Conservation (phyloP, 2,113 vertebrate genomes). For the Colius striatus region DNA sequence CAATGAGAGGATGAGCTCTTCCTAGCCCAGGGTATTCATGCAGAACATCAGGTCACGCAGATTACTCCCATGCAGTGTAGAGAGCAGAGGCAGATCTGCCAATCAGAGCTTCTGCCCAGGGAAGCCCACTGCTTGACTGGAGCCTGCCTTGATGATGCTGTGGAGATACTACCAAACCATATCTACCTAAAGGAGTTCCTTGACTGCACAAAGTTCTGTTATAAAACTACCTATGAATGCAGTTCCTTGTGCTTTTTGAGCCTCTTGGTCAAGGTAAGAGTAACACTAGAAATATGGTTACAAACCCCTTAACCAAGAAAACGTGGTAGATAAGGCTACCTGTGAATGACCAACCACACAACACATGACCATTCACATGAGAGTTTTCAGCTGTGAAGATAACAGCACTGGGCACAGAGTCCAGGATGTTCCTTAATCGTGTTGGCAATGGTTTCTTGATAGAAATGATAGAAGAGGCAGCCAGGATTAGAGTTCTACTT, state of each 20-base stretch:
- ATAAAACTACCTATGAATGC: accelerated
- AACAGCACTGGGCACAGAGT: neutral
- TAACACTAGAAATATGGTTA: neutral
- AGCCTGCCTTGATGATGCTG: neutral
- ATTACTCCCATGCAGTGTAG: neutral
- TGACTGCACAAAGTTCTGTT: neutral
- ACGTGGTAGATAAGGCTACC: neutral
- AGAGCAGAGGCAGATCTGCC: neutral
- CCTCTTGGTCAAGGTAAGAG: neutral
- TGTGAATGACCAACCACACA: neutral
- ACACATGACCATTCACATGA: neutral
- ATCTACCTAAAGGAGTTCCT: neutral
- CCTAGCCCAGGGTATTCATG: neutral
- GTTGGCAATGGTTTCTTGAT: neutral
- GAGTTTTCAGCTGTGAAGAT: neutral
- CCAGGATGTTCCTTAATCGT: neutral
- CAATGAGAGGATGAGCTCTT: neutral
- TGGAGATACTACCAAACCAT: neutral
- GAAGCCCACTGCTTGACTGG: neutral
- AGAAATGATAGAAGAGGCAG: neutral
- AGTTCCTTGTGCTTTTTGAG: neutral
- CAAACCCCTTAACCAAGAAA: neutral
- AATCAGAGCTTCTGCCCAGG: neutral
- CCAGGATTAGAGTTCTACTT: neutral
- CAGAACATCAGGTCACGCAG: neutral